Percentiles rank a stretch among this genome's conserved stretches.
These are phyloP conservation scores for Aspidoscelis tigris DNA, from an alignment of 2,113 vertebrate species.

Conservation along the genomic window DNA sequence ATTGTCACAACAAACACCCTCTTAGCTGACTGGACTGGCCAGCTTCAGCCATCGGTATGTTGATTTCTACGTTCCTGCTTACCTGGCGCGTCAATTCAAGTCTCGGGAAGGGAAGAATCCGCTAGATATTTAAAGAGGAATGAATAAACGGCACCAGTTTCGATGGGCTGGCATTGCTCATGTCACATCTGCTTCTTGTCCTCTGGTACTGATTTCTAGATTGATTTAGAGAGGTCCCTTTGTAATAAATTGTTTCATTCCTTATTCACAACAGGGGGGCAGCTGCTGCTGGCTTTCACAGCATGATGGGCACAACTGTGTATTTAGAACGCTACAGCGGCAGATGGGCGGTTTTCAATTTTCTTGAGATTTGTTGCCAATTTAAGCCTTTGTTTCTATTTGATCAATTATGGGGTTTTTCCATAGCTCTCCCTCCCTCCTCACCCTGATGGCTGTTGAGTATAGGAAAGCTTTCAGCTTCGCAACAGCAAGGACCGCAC, in stretches of 20 bases:
- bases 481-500: not conserved
- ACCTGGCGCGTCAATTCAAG: no score
- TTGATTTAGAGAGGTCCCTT: constrained; percentile 65
- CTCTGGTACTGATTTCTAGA: constrained; percentile 40
- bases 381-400: constrained; percentile 50
- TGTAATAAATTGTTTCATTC: constrained; percentile 65
- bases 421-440: not conserved
- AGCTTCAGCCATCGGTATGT: not conserved
- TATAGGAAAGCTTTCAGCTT: fast-evolving
- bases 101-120: not conserved
- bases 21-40: no score
- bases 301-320: constrained; percentile 50
- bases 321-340: constrained; percentile 44
- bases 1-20: no score
- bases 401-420: constrained; percentile 36
- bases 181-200: constrained; percentile 40
- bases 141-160: not conserved
- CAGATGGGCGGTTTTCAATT: constrained; percentile 53
- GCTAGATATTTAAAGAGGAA: fast-evolving
- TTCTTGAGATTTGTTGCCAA: constrained; percentile 54
- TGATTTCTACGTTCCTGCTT: no score
- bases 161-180: not conserved
- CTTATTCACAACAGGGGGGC: not conserved
- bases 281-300: constrained; percentile 57
- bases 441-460: not conserved